Percentiles rank a stretch among this genome's conserved stretches.
Conservation (phyloP, 2,797 vertebrate species). For the Valencia hispanica region DNA sequence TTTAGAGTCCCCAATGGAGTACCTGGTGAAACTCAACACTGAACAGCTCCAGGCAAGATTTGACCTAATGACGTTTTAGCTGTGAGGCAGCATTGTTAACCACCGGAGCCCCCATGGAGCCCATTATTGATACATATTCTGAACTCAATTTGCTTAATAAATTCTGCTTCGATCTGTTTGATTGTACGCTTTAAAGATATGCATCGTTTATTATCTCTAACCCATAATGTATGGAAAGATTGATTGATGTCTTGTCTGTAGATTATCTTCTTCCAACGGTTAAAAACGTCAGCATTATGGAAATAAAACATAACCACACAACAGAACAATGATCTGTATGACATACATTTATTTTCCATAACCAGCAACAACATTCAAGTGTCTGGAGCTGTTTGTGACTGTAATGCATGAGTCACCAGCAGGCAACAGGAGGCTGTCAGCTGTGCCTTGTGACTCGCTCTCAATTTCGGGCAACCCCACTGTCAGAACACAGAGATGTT, state of each 20-base stretch:
- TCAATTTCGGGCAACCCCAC: constrained; percentile 51
- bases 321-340: background rate
- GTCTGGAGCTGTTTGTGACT: constrained; percentile 39
- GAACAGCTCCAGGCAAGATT: background rate
- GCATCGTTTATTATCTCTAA: background rate
- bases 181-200: background rate
- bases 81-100: background rate
- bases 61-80: background rate
- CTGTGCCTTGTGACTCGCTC: constrained; percentile 46
- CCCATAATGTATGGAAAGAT: background rate
- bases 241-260: background rate
- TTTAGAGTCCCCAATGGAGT: background rate
- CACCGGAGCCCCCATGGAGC: background rate
- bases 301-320: background rate
- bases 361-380: constrained; percentile 30
- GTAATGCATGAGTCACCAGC: constrained; percentile 56
- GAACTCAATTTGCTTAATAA: background rate
- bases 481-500: constrained; percentile 53
- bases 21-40: background rate
- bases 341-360: constrained; percentile 32
- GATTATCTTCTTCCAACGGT: background rate
- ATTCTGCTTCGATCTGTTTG: background rate
- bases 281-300: background rate
- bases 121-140: background rate
- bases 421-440: constrained; percentile 42